phyloP scores from a whole-genome alignment of 2,113 vertebrate genomes.

The Aegithalos caudatus region DNA sequence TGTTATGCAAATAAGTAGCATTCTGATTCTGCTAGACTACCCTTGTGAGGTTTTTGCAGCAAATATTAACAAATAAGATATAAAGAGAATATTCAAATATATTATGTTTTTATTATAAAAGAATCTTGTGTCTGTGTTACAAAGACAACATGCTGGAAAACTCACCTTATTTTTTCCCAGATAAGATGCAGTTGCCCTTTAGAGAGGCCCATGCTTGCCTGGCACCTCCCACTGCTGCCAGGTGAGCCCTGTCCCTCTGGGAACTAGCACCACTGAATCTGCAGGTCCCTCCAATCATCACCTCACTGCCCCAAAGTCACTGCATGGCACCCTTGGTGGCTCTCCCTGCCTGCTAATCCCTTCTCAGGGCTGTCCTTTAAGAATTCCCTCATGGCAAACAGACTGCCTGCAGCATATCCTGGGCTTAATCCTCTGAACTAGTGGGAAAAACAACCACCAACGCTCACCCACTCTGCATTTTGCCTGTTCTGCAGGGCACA shows the following conservation, averaged over 20 bases:
- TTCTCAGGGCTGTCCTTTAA: background rate
- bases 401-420: background rate
- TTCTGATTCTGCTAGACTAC: background rate
- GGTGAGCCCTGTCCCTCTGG: background rate
- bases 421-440: background rate
- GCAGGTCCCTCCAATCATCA: background rate
- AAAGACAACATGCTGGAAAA: background rate
- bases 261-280: background rate
- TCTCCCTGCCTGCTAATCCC: background rate
- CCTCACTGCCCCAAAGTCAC: background rate
- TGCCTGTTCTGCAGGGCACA: background rate
- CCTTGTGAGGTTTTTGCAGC: background rate
- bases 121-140: too few species aligned
- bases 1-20: background rate
- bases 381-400: background rate
- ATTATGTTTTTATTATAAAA: background rate
- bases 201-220: background rate
- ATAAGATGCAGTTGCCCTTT: background rate
- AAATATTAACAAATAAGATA: background rate
- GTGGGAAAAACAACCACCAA: rapidly evolving
- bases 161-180: background rate
- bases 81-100: background rate
- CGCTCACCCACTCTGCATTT: rapidly evolving
- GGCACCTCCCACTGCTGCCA: background rate
- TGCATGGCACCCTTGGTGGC: rapidly evolving